Evolutionary conservation across 2,888 invertebrate species (phyloP).

Genomic region (Acleris holmiana): DNA sequence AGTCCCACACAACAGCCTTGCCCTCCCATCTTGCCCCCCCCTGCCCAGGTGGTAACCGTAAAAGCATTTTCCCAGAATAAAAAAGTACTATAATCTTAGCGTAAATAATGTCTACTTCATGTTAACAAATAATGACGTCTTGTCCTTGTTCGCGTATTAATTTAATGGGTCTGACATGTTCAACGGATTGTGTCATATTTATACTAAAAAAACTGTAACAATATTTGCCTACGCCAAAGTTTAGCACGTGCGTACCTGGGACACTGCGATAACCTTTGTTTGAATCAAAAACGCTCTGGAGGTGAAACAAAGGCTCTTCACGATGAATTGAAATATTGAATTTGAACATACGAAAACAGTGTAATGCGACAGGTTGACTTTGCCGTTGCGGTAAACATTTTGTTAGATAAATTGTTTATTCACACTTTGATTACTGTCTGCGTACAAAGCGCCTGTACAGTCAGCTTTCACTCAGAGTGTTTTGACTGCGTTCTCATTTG

Average conservation of each 20-base stretch:
- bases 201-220: too few relatives aligned
- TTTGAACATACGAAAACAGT: constrained; percentile 18
- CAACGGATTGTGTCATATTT: too few relatives aligned
- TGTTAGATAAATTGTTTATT: constrained; percentile 2
- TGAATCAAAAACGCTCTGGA: constrained; percentile 10
- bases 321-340: constrained; percentile 19
- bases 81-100: too few relatives aligned
- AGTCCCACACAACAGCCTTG: too few relatives aligned
- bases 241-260: background rate
- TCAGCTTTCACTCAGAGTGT: background rate
- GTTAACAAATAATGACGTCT: too few relatives aligned
- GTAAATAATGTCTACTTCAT: too few relatives aligned
- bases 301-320: constrained; percentile 14
- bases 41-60: too few relatives aligned
- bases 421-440: background rate
- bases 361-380: constrained; percentile 18
- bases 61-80: too few relatives aligned
- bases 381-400: constrained; percentile 12
- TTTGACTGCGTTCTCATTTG: background rate
- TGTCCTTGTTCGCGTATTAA: too few relatives aligned
- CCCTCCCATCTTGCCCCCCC: too few relatives aligned
- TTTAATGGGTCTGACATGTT: too few relatives aligned
- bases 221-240: too few relatives aligned
- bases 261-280: background rate
- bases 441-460: background rate